phyloP scores from a whole-genome alignment of 2,888 invertebrate genomes.

The Barypeithes pellucidus region DNA sequence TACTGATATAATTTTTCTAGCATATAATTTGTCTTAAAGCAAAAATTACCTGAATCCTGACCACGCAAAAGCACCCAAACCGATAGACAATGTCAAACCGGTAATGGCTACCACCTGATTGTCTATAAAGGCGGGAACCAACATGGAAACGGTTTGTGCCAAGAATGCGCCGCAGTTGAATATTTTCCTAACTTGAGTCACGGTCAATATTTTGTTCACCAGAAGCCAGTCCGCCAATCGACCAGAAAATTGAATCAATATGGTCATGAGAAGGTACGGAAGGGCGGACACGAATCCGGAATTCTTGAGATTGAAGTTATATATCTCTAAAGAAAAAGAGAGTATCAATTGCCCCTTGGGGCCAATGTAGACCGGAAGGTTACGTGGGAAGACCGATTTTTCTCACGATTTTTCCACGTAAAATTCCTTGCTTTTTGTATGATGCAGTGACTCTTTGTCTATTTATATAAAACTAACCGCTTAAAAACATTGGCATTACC shows the following conservation, averaged over 20 bases:
- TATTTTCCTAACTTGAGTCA: conserved; percentile 79
- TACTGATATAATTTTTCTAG: too few relatives aligned
- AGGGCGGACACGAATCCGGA: conserved; percentile 89
- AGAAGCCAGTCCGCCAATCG: conserved; percentile 88
- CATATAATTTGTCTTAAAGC: not conserved
- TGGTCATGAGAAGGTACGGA: conserved; percentile 91
- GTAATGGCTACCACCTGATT: conserved; percentile 69
- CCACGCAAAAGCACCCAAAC: conserved; percentile 54
- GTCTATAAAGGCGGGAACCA: conserved; percentile 83
- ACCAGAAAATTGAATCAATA: conserved; percentile 85
- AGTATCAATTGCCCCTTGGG: not conserved
- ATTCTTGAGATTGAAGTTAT: conserved; percentile 81
- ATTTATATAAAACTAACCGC: conserved; percentile 34
- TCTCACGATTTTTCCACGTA: too few relatives aligned
- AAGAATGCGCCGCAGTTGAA: conserved; percentile 85
- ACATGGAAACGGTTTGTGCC: conserved; percentile 88
- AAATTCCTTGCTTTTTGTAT: too few relatives aligned
- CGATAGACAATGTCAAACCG: conserved; percentile 56
- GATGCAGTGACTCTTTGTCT: too few relatives aligned
- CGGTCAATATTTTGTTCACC: conserved; percentile 76
- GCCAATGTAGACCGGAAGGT: too few relatives aligned
- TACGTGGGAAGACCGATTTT: too few relatives aligned
- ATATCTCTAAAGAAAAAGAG: conserved; percentile 75
- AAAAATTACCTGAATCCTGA: conserved; percentile 55
- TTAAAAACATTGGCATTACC: conserved; percentile 49